Conservation (phyloP, 2,888 invertebrate species). For the Dolichopus griseipennis region DNA sequence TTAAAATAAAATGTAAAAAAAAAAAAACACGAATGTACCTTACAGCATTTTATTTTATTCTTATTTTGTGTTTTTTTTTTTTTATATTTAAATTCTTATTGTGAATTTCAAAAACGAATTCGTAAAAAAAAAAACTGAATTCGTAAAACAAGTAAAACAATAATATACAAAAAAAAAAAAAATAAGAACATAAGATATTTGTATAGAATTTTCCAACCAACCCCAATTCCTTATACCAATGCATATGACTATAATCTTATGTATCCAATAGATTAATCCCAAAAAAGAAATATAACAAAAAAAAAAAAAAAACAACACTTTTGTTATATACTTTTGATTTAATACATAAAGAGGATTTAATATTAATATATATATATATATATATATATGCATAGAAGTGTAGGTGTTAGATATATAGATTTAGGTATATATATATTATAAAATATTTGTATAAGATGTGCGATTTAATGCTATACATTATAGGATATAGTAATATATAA, state of each 20-base stretch:
- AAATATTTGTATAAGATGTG: no score
- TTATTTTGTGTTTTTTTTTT: not conserved
- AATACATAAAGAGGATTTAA: not conserved
- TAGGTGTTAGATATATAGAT: not conserved
- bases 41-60: no score
- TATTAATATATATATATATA: not conserved
- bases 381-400: not conserved
- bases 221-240: not conserved
- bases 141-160: not conserved
- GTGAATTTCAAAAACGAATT: not conserved
- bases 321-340: not conserved
- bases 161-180: not conserved
- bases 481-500: no score
- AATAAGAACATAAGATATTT: not conserved
- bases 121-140: not conserved
- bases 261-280: conserved; percentile 4
- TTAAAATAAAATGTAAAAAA: not conserved
- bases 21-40: no score
- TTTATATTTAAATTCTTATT: not conserved
- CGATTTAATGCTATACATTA: no score
- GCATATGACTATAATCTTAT: not conserved
- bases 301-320: no score
- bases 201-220: not conserved
- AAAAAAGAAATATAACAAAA: not conserved
- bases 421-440: no score